Evolutionary conservation across 2,797 vertebrate species (phyloP), one percentile per base, ranked within the genome.

Genomic region (Enteromius unitaeniatus): DNA sequence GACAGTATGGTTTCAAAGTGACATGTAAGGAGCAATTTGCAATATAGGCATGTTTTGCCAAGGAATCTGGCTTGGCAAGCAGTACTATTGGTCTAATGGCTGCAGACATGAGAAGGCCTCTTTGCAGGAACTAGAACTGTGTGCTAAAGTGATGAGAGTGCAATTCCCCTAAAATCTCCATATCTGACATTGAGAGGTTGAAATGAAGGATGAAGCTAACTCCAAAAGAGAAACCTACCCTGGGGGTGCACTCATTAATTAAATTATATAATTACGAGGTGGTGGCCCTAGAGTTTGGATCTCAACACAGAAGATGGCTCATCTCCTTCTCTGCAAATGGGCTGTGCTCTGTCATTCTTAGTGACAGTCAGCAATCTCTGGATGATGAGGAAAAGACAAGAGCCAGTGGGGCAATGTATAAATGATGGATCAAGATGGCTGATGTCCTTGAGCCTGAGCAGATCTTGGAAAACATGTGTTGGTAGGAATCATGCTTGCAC

Each of bases 231-330:
- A 85, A 78, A 67, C 78, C 72, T 81, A 79, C 87, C 87, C 82
- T 68, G 75, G 28, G 86, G 87, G 83, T 88, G 78, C 23, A 6
- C 79, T 90, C 76, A 87, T 91, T 87, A 89, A 86, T 89, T 88
- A 81, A 85, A 88, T 88, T 72, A 87, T 81, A 87, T 85, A 88
- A 90, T 89, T 89, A 87, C 60, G 79, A 88, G 74, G 84, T 83
- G 82, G 88, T 65, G 58, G 81, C 83, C 73, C 81, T 78, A 62
- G 77, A 55, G 81, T 60, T 80, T 83, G 79, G 70, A 81, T 85
- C 60, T 83, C 23, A 49, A 80, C 60, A 70, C 70, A 72, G 89
- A 86, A 83, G 69, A 78, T 53, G 81, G 55, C 83, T 86, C 75
- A 78, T 88, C 82, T 85, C 68, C 47, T 53, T 79, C 74, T 77